Evolutionary conservation across 2,797 vertebrate genomes (phyloP), one percentile per base, ranked within the genome.

Genomic region (Crocidura indochinensis): DNA sequence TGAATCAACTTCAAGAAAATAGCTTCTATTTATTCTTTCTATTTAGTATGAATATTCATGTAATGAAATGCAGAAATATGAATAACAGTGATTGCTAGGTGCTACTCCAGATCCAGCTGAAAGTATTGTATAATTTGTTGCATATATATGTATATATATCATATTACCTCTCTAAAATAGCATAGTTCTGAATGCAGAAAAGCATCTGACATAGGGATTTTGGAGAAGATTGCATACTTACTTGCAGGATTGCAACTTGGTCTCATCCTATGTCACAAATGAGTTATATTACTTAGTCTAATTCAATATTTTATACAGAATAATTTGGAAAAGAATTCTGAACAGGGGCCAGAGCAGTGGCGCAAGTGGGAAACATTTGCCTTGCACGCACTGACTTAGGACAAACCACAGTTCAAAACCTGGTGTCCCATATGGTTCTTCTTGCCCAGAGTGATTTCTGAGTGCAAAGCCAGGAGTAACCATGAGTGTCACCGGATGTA

Each of bases 41-140:
- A 88, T 67, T 91, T 77, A 87, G 73, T 93, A 91, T 95, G 95
- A 95, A 94, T 94, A 95, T 94, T 91, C 88, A 95, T 90, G 87
- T 31, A 76, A 19, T 87, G 78, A 91, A 84, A 79, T 88, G 68
- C 71, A 88, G 83, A 95, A 93, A 92, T 88, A 92, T 87, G 86
- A 95, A 94, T 88, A 64, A 64, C 51, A 92, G 91, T 94, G 91
- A 94, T 93, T 94, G 78, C 78, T 92, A 84, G 79, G 84, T 88
- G 86, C 93, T 94, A 87, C 87, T 87, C 91, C 64, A 90, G 92
- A 95, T 84, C 84, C 92, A 94, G 78, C 81, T 93, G 77, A 86
- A 81, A 29, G 84, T 90, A 88, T 22, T 87, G 69, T 69, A 91
- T 68, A 94, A 88, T 83, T 87, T 88, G 77, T 7, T 4, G 56